Evolutionary conservation across 2,888 invertebrate genomes (phyloP), one percentile per base, ranked within the genome.

Genomic region (Agrenia bidenticulata): DNA sequence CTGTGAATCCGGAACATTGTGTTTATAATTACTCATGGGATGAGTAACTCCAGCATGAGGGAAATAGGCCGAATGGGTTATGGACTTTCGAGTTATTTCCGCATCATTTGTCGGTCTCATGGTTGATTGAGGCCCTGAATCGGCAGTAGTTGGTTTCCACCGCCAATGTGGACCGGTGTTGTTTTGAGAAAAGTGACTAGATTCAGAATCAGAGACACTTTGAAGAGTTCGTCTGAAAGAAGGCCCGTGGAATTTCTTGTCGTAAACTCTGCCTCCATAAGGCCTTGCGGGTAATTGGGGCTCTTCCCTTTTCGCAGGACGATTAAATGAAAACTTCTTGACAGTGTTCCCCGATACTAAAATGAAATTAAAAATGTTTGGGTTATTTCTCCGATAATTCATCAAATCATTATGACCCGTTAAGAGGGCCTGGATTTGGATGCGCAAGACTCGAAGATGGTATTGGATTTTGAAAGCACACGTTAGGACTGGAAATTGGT

Each of bases 211-310:
- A 5, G 45, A 45, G 45, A 45, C 2, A 45, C n/a, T 45, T 15
- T 45, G 45, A 17, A 37, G 17, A 7, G 13, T 19, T n/a, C 24
- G 13, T 24, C 19, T 21, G 49, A 58, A 58, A 24, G 24, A 45
- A 4, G 58, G 58, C n/a, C 58, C 58, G 2, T 13, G 15, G 17
- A 58, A 58, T n/a, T 24, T 26, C 27, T 58, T 58, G 17, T 58
- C 37, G 49, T 58, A 58, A 2, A 17, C 1, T 2, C 45, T 19
- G 2, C 58, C 58, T n/a, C 58, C 42, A 17, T 24, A 58, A 2
- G 58, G 58, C 26, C 58, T 41, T 17, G 5, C 19, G 45, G 5
- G 32, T 32, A 32, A 32, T 4, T 7, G 32, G 11, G 11, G 4
- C 11, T 32, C 11, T 32, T 32, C 32, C 32, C 32, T 32, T 32